phyloP scores from a whole-genome alignment of 2,797 vertebrate species.

The Sandelia bainsii region DNA sequence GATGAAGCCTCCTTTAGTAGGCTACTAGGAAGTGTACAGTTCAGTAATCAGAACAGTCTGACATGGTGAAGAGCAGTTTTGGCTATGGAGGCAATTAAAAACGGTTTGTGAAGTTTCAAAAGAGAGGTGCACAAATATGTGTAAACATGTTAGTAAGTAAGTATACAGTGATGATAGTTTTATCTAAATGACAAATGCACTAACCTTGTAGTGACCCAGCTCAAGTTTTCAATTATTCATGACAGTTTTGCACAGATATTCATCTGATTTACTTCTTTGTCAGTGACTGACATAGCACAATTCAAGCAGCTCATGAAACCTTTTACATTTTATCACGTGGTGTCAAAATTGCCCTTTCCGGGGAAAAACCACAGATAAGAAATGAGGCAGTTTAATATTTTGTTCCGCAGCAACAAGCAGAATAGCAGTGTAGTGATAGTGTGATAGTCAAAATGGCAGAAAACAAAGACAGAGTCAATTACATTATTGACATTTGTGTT shows the following conservation, averaged over 20 bases:
- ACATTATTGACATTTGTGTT: neutral
- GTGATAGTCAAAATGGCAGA: neutral
- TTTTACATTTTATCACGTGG: slow-evolving; percentile 22
- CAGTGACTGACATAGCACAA: neutral
- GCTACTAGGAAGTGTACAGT: slow-evolving; percentile 8
- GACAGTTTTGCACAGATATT: slow-evolving; percentile 15
- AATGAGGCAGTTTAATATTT: slow-evolving; percentile 1
- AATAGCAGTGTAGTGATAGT: neutral
- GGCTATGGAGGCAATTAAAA: neutral
- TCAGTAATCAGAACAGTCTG: neutral
- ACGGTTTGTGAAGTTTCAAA: neutral
- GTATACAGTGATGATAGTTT: slow-evolving; percentile 3
- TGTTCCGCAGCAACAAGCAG: neutral
- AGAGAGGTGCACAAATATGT: neutral
- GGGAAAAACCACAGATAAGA: neutral
- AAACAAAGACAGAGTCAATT: slow-evolving; percentile 1
- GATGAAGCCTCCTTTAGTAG: slow-evolving; percentile 63
- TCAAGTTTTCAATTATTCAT: slow-evolving; percentile 20
- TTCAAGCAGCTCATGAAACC: slow-evolving; percentile 13
- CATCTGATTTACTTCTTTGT: slow-evolving; percentile 19
- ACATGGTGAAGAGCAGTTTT: neutral
- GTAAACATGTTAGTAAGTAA: neutral
- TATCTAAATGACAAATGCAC: slow-evolving; percentile 23
- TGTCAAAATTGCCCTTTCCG: slow-evolving; percentile 21
- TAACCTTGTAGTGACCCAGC: neutral